Base-by-base conservation (phyloP, 2,113 vertebrate genomes). In the Catagonus wagneri region DNA sequence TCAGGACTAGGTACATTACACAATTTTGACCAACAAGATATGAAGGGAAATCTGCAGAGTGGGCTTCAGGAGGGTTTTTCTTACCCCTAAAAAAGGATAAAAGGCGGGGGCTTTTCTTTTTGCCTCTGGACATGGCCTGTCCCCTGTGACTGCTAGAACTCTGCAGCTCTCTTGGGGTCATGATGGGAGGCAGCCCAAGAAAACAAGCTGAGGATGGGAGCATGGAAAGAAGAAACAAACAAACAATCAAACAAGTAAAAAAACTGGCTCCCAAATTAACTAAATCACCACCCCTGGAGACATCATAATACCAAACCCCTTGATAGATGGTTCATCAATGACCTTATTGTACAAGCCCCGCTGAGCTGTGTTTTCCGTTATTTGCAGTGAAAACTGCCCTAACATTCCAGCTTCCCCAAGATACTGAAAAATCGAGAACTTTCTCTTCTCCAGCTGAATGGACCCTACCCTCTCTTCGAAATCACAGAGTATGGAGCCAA, bases 351-450 rank as follows among this genome's bases (percentile, higher is more conserved):
- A 22, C n/a, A 68, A 32, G 61, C 34, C 66, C 78, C 56, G 92
- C 79, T 85, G 78, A 80, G 65, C 4, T 16, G 56, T 27, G 50
- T 44, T 74, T 72, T 69, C 83, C 1, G 0, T 76, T 29, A 76
- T 71, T 65, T 36, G 25, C 17, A 27, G 39, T 65, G 32, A 27
- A 36, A 69, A 72, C 32, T 44, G 6, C 54, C 68, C 34, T 66
- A 14, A 81, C 80, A 83, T 60, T 68, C 71, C 71, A 88, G 65
- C 29, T 90, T 83, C 50, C 36, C 83, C 25, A 54, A 29, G 36
- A 80, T 27, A 63, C 32, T 61, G 44, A 80, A 95, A 92, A 54
- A 69, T 39, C 83, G 32, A 85, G 83, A 89, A 85, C 16, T 22
- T 95, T 76, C 63, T 87, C 80, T 68, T 2, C 54, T 92, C 60